These are phyloP conservation scores for Pogonomyrmex barbatus DNA, from an alignment of 1,140 invertebrate genomes.

Conservation along the genomic window DNA sequence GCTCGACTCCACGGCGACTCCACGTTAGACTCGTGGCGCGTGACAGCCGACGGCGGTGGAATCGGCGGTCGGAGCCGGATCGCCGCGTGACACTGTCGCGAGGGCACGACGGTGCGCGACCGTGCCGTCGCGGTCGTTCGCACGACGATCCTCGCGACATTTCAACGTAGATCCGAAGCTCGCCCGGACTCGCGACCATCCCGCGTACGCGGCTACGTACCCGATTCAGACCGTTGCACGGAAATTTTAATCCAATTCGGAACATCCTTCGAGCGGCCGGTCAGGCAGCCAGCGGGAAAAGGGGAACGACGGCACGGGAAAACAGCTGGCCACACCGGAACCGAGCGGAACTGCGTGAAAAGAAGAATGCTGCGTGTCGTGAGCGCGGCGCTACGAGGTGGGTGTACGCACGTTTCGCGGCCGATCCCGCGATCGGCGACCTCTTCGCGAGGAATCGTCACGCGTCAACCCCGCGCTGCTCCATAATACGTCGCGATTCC, in stretches of 20 bases:
- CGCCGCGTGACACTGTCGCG: constrained; percentile 36
- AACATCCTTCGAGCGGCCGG: constrained; percentile 84
- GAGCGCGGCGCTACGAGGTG: constrained; percentile 77
- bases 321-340: constrained; percentile 78
- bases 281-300: constrained; percentile 78
- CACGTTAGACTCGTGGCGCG: not conserved
- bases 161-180: not conserved
- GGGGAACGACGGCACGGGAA: constrained; percentile 80
- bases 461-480: not conserved
- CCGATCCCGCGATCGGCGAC: not conserved
- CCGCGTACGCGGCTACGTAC: constrained; percentile 78
- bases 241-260: constrained; percentile 85
- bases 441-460: not conserved
- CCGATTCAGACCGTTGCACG: constrained; percentile 83
- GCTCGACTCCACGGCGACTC: too few species aligned
- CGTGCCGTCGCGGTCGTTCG: not conserved
- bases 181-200: not conserved
- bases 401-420: constrained; percentile 19
- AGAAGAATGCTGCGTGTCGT: constrained; percentile 81
- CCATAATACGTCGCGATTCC: constrained; percentile 28
- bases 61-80: not conserved
- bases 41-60: not conserved
- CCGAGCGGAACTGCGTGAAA: constrained; percentile 54
- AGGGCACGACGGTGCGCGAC: not conserved
- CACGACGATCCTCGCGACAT: not conserved